These are phyloP conservation scores for Priocnemis perturbator DNA, from an alignment of 2,888 invertebrate genomes.

Conservation along the genomic window DNA sequence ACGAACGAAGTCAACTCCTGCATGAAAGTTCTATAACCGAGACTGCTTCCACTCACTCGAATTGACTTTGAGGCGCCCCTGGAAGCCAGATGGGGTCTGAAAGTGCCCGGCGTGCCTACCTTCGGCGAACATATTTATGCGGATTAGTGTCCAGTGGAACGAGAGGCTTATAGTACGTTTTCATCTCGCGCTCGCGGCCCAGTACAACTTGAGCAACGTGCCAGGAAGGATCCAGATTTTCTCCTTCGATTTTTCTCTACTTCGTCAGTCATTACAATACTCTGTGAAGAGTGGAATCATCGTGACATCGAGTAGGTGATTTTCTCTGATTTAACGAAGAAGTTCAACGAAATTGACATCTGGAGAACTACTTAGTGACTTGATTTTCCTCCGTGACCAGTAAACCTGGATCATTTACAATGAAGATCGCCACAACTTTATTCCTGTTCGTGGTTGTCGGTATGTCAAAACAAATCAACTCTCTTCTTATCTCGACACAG, in stretches of 20 bases:
- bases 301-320: background rate
- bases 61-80: slow-evolving; percentile 46
- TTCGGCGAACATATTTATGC: slow-evolving; percentile 58
- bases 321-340: background rate
- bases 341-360: slow-evolving; percentile 2
- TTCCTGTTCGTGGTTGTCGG: slow-evolving; percentile 70
- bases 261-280: too few relatives aligned
- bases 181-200: slow-evolving; percentile 28
- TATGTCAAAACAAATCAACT: slow-evolving; percentile 53
- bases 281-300: background rate
- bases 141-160: slow-evolving; percentile 69
- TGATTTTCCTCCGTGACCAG: slow-evolving; percentile 14
- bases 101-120: slow-evolving; percentile 66
- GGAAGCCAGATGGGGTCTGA: slow-evolving; percentile 62
- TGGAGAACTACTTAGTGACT: slow-evolving; percentile 8
- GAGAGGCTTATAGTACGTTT: slow-evolving; percentile 60
- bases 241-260: background rate
- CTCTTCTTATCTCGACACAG: background rate
- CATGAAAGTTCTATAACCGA: background rate
- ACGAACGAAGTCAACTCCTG: background rate
- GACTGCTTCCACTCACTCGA: slow-evolving; percentile 18
- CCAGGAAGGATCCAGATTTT: too few relatives aligned
- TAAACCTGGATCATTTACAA: slow-evolving; percentile 49
- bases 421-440: slow-evolving; percentile 69
- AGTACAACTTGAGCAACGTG: background rate